A percentile compares a stretch with the other conserved stretches of the same genome.
These are phyloP conservation scores for Cebus imitator DNA, from an alignment of 2,113 vertebrate genomes.

Conservation along the genomic window DNA sequence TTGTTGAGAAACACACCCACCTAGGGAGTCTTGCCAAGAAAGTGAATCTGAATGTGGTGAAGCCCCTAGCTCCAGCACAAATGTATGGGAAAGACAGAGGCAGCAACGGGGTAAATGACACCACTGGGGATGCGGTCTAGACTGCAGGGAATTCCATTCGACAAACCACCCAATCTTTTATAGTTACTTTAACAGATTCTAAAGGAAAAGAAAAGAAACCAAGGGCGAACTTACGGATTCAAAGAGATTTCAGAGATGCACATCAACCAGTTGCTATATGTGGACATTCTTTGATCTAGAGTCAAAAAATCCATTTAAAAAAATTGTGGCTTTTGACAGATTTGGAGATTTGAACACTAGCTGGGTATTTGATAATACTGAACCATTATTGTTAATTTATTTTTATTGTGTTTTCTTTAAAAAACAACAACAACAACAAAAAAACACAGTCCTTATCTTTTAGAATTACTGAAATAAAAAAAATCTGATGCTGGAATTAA, in stretches of 20 bases:
- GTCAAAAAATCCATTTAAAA: background rate
- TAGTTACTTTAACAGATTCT: background rate
- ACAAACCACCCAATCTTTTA: background rate
- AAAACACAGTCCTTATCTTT: background rate
- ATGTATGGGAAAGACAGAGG: background rate
- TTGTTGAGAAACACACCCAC: background rate
- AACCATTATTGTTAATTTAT: background rate
- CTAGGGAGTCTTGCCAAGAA: background rate
- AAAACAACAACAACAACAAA: too few species aligned
- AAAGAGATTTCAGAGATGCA: background rate
- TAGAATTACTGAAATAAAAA: background rate
- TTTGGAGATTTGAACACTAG: background rate
- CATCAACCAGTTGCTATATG: background rate
- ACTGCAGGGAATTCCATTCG: background rate
- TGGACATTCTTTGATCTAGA: background rate
- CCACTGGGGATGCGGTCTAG: fast-evolving
- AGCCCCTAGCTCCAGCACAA: background rate
- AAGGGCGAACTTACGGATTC: background rate
- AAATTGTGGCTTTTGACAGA: background rate
- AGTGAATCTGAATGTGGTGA: background rate
- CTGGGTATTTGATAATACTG: background rate
- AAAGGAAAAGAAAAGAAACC: background rate
- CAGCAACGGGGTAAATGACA: background rate
- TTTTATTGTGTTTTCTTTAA: background rate
- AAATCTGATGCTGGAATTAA: background rate